Base-by-base conservation (phyloP, 2,888 invertebrate genomes). In the Chymomyza procnemis region DNA sequence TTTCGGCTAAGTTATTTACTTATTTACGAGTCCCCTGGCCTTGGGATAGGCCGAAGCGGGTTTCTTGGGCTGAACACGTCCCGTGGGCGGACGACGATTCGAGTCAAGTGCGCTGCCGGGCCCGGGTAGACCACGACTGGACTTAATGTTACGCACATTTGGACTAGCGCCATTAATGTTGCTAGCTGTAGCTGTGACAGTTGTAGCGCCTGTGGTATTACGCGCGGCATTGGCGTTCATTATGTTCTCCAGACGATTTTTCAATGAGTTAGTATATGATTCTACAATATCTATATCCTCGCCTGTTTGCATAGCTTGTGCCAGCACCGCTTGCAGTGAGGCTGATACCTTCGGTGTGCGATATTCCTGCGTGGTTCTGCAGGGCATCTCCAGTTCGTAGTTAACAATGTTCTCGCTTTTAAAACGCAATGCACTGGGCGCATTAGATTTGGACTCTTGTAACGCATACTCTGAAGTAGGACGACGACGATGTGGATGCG, bases 391-490 rank as follows among this genome's bases (percentile, higher is more conserved):
- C 62, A 91, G 74, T 67, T 91, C 91, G 66, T 91, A 91, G 69
- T 80, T 88, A 14, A 91, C 86, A 61, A 91, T 91, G 71, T 91
- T 91, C 67, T 91, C 91, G 71, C 89, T 90, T 73, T 89, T 90
- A 54, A 89, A 91, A 47, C 91, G 90, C 48, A 90, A 69, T 0
- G 90, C 78, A 2, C 87, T 77, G 5, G 86, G 74, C 1, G 84
- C 76, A 72, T 87, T 90, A 4, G 86, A 83, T 69, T 90, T 91
- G n/a, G 90, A 84, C 76, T 90, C 86, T 69, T 90, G 82, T 61
- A 90, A 65, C 1, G 94, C 94, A 82, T 94, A 93, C 87, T 92
- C 93, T 47, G 91, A 94, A 66, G 94, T 92, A 21, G 95, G 94
- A 69, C 95, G 92, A 16, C 95, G 92, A 50, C 94, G 93, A 52